phyloP scores from a whole-genome alignment of 2,113 vertebrate genomes.

The Takifugu flavidus region DNA sequence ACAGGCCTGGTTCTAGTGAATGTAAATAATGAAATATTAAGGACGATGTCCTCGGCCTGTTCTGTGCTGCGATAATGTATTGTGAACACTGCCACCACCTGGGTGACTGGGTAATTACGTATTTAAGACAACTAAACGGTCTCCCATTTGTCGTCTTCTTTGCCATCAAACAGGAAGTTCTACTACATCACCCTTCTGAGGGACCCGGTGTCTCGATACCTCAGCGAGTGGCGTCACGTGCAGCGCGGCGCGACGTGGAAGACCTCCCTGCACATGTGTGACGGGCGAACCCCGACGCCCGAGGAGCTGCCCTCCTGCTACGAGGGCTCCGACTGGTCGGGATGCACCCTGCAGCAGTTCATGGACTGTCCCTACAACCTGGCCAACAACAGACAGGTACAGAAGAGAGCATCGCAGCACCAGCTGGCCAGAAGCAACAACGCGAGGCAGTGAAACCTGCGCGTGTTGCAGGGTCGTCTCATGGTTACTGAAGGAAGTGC shows the following conservation, averaged over 20 bases:
- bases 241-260: slow-evolving; percentile 98
- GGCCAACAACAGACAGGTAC: slow-evolving; percentile 96
- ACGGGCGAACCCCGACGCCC: slow-evolving; percentile 92
- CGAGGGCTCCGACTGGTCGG: slow-evolving; percentile 96
- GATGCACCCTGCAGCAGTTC: slow-evolving; percentile 97
- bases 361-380: slow-evolving; percentile 98
- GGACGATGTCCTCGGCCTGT: slow-evolving; percentile 19
- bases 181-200: slow-evolving; percentile 97
- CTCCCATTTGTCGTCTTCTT: background rate
- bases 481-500: background rate
- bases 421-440: background rate
- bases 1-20: slow-evolving; percentile 30
- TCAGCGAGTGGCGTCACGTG: slow-evolving; percentile 97
- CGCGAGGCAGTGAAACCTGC: background rate
- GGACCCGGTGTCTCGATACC: slow-evolving; percentile 96
- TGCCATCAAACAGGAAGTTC: slow-evolving; percentile 82
- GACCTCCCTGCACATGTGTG: slow-evolving; percentile 97
- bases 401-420: background rate
- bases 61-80: slow-evolving; percentile 24
- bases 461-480: background rate
- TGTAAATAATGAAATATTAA: slow-evolving; percentile 46
- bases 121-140: background rate
- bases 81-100: slow-evolving; percentile 56
- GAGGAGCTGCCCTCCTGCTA: slow-evolving; percentile 96
- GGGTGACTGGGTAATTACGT: slow-evolving; percentile 27